Percentiles rank a stretch among this genome's conserved stretches.
Conservation (phyloP, 2,888 invertebrate genomes). For the Miltochrista miniata region DNA sequence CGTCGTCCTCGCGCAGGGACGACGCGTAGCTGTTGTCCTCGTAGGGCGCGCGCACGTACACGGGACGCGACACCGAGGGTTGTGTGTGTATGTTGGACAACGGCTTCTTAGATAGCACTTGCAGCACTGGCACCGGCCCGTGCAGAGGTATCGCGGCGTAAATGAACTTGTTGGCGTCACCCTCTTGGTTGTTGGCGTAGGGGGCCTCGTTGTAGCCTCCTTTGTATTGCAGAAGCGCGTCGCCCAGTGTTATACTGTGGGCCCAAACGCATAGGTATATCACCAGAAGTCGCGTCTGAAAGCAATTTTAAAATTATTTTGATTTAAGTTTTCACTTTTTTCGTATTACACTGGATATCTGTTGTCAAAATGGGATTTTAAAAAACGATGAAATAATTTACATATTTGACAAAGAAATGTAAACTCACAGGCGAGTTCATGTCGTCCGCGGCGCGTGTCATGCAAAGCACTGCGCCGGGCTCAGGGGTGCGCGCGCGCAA, state of each 20-base stretch:
- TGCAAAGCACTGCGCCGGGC: neutral
- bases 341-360: neutral
- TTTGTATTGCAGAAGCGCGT: conserved; percentile 44
- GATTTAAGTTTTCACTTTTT: no score
- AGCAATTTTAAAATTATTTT: conserved; percentile 4
- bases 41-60: conserved; percentile 32
- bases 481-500: conserved; percentile 6
- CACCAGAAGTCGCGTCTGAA: conserved; percentile 51
- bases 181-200: neutral
- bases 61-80: conserved; percentile 36
- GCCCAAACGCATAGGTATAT: conserved; percentile 38
- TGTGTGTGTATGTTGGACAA: conserved; percentile 23
- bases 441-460: conserved; percentile 24
- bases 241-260: conserved; percentile 40
- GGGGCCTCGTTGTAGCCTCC: conserved; percentile 4
- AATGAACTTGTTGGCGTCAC: conserved; percentile 41
- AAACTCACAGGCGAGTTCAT: conserved; percentile 39
- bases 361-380: no score
- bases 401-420: neutral
- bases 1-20: conserved; percentile 19
- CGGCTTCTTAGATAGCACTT: conserved; percentile 21
- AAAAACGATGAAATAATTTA: neutral
- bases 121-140: conserved; percentile 52
- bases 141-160: conserved; percentile 68
- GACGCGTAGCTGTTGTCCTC: conserved; percentile 18